Evolutionary conservation across 2,888 invertebrate genomes (phyloP).

Genomic region (Drosophila maculinotata): DNA sequence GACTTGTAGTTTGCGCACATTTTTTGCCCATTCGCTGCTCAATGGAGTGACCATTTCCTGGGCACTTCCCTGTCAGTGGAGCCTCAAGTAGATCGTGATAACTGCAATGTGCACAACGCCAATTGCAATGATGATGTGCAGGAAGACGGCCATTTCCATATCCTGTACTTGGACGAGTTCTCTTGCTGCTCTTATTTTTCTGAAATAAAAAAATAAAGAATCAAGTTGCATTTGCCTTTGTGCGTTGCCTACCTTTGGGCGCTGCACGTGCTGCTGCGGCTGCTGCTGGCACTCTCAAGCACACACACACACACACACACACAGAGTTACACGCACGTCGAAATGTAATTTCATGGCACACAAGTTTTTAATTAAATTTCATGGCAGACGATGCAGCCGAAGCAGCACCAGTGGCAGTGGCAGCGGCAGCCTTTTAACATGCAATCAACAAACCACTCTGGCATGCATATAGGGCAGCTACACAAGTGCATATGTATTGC

Average conservation of each 20-base stretch:
- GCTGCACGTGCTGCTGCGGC: slow-evolving; percentile 37
- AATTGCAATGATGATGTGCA: slow-evolving; percentile 48
- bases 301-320: slow-evolving; percentile 16
- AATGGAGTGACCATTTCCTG: slow-evolving; percentile 33
- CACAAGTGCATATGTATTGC: slow-evolving; percentile 49
- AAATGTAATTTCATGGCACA: slow-evolving; percentile 82
- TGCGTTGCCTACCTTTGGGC: slow-evolving; percentile 62
- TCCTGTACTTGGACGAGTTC: slow-evolving; percentile 39
- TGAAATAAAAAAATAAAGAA: slow-evolving; percentile 46
- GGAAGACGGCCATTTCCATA: slow-evolving; percentile 60
- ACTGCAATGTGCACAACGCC: slow-evolving; percentile 30
- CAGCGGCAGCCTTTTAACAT: slow-evolving; percentile 73
- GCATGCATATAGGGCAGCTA: slow-evolving; percentile 71
- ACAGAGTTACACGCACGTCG: slow-evolving; percentile 60
- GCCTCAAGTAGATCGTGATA: slow-evolving; percentile 43
- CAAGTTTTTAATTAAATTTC: slow-evolving; percentile 81
- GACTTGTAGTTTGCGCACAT: not conserved
- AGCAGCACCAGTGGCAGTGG: slow-evolving; percentile 22
- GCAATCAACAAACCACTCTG: slow-evolving; percentile 80
- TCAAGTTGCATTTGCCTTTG: slow-evolving; percentile 57
- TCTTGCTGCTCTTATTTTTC: not conserved
- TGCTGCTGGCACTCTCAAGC: slow-evolving; percentile 36
- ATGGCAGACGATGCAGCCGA: slow-evolving; percentile 67
- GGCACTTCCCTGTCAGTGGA: slow-evolving; percentile 3
- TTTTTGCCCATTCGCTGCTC: not conserved